Percentiles rank a stretch among this genome's conserved stretches.
Evolutionary conservation across 92 coral and sea anemone genomes (phyloP).

Genomic region (Phenganax marumi): DNA sequence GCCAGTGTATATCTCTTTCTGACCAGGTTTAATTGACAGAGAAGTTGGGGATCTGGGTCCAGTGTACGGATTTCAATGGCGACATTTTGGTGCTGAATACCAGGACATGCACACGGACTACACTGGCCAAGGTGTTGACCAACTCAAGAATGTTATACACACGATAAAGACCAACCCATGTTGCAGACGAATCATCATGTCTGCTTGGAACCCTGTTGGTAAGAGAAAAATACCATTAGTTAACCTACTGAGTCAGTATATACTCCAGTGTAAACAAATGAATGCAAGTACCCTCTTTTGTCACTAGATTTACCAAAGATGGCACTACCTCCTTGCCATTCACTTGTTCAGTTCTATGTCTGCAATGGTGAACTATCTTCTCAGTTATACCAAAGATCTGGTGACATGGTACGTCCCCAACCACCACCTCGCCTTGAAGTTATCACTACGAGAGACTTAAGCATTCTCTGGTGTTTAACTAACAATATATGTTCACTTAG

Average conservation of each 20-base stretch:
- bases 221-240: slow-evolving; percentile 13
- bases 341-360: slow-evolving; percentile 93
- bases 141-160: slow-evolving; percentile 75
- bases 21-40: slow-evolving; percentile 65
- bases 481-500: slow-evolving; percentile 34
- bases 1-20: background rate
- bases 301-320: slow-evolving; percentile 73
- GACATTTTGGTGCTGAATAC: slow-evolving; percentile 93
- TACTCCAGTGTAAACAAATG: no score
- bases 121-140: slow-evolving; percentile 83
- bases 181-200: slow-evolving; percentile 83
- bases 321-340: slow-evolving; percentile 96
- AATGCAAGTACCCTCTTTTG: no score
- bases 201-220: slow-evolving; percentile 98
- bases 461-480: background rate
- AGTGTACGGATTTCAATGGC: slow-evolving; percentile 98
- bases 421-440: background rate
- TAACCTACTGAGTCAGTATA: background rate
- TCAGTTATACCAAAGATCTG: slow-evolving; percentile 93
- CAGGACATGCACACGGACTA: slow-evolving; percentile 77
- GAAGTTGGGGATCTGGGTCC: slow-evolving; percentile 95
- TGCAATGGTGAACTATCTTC: slow-evolving; percentile 85
- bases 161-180: slow-evolving; percentile 83
- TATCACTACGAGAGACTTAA: background rate
- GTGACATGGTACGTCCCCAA: slow-evolving; percentile 77